phyloP scores from a whole-genome alignment of 2,888 invertebrate genomes.

The Coecobrya sp. region DNA sequence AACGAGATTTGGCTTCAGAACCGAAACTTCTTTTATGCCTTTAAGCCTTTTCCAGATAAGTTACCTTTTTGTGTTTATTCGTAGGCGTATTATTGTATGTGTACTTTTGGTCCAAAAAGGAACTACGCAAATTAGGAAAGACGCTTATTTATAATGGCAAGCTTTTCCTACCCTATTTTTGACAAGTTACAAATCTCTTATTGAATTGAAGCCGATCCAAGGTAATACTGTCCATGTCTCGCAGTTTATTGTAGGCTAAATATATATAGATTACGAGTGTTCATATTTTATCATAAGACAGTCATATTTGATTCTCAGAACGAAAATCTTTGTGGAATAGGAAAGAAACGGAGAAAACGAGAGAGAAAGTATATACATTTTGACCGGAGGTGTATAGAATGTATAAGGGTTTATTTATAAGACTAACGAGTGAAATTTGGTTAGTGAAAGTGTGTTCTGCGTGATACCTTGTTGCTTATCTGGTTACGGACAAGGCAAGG shows the following conservation, averaged over 20 bases:
- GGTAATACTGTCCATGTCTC: neutral
- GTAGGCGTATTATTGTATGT: neutral
- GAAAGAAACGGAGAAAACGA: neutral
- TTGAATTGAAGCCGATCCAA: conserved; percentile 21
- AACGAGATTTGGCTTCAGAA: neutral
- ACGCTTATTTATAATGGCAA: conserved; percentile 5
- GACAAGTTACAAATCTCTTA: conserved; percentile 4
- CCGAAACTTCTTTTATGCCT: neutral
- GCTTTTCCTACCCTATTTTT: neutral
- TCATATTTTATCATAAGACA: neutral
- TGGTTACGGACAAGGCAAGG: neutral
- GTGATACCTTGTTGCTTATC: neutral
- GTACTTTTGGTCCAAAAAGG: neutral
- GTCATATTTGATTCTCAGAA: neutral
- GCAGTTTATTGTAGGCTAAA: neutral
- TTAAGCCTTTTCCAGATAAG: neutral
- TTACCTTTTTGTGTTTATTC: neutral
- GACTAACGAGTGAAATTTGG: too few relatives aligned
- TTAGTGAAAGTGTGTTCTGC: neutral
- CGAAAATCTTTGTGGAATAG: neutral
- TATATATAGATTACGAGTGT: neutral
- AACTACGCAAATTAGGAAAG: conserved; percentile 34
- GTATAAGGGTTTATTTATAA: too few relatives aligned
- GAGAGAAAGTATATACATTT: neutral
- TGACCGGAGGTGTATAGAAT: neutral